Percentiles rank a stretch among this genome's conserved stretches.
These are phyloP conservation scores for Thaleichthys pacificus DNA, from an alignment of 2,797 vertebrate genomes.

Conservation along the genomic window DNA sequence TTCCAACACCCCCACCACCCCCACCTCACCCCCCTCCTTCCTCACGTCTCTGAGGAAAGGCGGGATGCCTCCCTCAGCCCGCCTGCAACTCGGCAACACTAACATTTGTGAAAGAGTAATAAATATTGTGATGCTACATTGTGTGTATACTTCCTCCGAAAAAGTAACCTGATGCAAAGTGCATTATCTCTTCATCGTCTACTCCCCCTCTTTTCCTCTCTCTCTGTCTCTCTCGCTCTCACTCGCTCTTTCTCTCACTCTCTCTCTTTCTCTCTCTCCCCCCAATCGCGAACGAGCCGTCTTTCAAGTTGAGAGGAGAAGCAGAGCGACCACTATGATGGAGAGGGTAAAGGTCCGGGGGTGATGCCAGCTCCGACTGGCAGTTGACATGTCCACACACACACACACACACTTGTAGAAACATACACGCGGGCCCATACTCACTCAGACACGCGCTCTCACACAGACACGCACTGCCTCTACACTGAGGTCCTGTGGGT, in stretches of 20 bases:
- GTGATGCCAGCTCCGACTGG: constrained; percentile 55
- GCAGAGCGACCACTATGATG: constrained; percentile 27
- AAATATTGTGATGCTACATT: constrained; percentile 89
- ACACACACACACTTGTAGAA: constrained; percentile 20
- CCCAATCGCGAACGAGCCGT: constrained; percentile 75
- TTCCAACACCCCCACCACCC: neutral
- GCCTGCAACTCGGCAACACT: constrained; percentile 79
- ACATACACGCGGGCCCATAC: neutral
- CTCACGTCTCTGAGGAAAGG: constrained; percentile 40
- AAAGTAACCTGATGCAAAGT: constrained; percentile 87
- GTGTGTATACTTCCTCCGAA: constrained; percentile 80
- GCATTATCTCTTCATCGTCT: constrained; percentile 76
- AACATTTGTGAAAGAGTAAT: constrained; percentile 82
- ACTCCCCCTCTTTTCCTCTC: constrained; percentile 28
- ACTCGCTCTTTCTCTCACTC: constrained; percentile 35
- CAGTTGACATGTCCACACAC: constrained; percentile 36
- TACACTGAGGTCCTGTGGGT: constrained; percentile 65
- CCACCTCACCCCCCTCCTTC: constrained; percentile 59
- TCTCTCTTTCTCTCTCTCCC: neutral
- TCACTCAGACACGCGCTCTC: constrained; percentile 18
- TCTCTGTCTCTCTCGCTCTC: neutral
- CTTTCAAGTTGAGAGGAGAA: constrained; percentile 62
- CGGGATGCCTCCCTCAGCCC: constrained; percentile 57
- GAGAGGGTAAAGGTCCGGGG: constrained; percentile 41
- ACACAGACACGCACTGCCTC: constrained; percentile 56